Base-by-base conservation (phyloP, 2,888 invertebrate species). In the Caenorhabditis becei region DNA sequence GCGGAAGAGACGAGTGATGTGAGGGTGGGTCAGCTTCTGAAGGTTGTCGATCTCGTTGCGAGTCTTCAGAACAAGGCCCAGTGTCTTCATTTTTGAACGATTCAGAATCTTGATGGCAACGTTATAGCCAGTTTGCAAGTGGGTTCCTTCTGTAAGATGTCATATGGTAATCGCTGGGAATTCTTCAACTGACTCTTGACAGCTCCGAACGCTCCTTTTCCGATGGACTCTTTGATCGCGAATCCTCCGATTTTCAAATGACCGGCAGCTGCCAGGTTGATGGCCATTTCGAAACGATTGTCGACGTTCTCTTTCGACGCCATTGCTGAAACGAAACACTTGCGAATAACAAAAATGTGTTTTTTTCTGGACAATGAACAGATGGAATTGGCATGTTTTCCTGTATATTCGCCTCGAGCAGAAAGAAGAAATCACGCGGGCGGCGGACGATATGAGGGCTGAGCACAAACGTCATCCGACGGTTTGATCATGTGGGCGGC, bases 61-160 rank as follows among this genome's bases (percentile, higher is more conserved):
- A 88, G 99, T 98, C 93, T 99, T 99, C 2, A 97, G 96, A 24
- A 99, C 99, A 3, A 99, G 98, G 94, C 99, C 98, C 14, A 99
- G 93, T 88, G 96, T 97, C 92, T 98, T 99, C 81, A 99, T 99
- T 92, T 97, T 97, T 91, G 97, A 96, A 41, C 99, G 94, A 92
- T 99, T 99, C 47, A 99, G 93, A 85, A 99, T 98, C 92, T 99
- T 99, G 0, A 99, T 96, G 51, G 98, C 99, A 47, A 99, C 99
- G 93, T 97, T 97, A 92, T 98, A 97, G 87, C 96, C 96, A 2
- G 99, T 99, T 81, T 97, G 92, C 90, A 97, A 96, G 93, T 99
- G 98, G 91, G 96, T 96, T 11, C 97, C 99, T 91, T 97, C 94
- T 94, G 91, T 37, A 92, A 92, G 32, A 20, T 2, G 14, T 7